phyloP scores from a whole-genome alignment of 2,113 vertebrate genomes.

The Sarotherodon lohbergeri region DNA sequence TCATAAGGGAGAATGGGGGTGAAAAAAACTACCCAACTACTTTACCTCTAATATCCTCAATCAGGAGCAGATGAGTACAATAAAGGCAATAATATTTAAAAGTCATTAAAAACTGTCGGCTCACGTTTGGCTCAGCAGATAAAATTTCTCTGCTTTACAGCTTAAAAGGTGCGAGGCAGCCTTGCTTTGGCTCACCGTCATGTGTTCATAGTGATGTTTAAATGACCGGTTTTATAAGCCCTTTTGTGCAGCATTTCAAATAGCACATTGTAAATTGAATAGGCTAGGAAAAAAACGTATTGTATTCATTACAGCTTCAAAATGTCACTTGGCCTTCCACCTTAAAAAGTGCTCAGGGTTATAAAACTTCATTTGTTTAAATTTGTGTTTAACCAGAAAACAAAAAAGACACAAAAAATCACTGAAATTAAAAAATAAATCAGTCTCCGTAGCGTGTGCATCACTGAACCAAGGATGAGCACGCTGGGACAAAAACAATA shows the following conservation, averaged over 20 bases:
- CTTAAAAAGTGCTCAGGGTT: background rate
- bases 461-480: background rate
- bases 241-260: background rate
- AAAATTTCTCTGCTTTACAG: background rate
- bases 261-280: background rate
- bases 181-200: background rate
- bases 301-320: background rate
- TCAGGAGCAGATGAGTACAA: background rate
- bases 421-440: background rate
- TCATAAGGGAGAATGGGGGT: background rate
- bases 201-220: background rate
- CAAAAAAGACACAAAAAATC: background rate
- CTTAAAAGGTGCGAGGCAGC: background rate
- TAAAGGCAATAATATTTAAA: background rate
- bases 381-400: background rate
- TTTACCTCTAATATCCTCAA: background rate
- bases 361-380: background rate
- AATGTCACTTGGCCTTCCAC: background rate
- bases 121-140: background rate
- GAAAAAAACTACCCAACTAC: background rate
- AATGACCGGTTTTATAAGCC: background rate
- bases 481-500: background rate
- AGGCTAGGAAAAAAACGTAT: background rate
- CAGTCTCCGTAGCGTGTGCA: rapidly evolving
- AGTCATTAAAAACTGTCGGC: background rate